phyloP scores from a whole-genome alignment of 2,113 vertebrate genomes.

The Microtus pennsylvanicus region DNA sequence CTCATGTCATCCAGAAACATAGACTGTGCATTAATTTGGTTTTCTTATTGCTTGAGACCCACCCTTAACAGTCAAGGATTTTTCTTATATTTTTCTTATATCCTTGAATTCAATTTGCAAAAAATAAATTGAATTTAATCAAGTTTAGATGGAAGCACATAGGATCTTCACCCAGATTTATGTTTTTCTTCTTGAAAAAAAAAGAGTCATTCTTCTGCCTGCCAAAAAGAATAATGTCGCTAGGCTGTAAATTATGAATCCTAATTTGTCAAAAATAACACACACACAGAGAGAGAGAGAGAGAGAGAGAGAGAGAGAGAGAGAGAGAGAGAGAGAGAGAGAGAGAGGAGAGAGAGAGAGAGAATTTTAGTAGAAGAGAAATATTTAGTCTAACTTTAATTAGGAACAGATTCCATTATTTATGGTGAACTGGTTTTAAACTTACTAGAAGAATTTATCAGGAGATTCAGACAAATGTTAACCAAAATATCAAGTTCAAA shows the following conservation, averaged over 20 bases:
- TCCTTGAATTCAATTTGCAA: conserved; percentile 76
- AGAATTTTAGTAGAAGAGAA: conserved; percentile 24
- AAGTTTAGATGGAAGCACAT: conserved; percentile 61
- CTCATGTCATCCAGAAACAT: not conserved
- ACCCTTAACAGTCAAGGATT: conserved; percentile 39
- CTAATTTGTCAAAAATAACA: not conserved
- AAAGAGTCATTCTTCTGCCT: conserved; percentile 59
- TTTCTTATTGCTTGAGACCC: conserved; percentile 22
- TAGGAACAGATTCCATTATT: conserved; percentile 46
- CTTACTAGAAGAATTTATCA: conserved; percentile 1
- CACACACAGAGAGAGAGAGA: too few relatives aligned
- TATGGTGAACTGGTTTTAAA: conserved; percentile 32
- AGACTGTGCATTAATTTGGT: conserved; percentile 58
- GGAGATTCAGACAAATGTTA: not conserved
- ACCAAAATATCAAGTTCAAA: not conserved
- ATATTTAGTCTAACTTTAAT: conserved; percentile 32
- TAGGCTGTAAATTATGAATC: not conserved
- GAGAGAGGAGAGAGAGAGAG: not conserved
- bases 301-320: too few relatives aligned
- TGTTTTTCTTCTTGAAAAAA: conserved; percentile 55
- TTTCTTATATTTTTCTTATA: conserved; percentile 61
- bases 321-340: not conserved
- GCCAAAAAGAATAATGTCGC: conserved; percentile 40
- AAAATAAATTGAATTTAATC: conserved; percentile 72
- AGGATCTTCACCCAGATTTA: conserved; percentile 63